A percentile compares a stretch with the other conserved stretches of the same genome.
phyloP scores from a whole-genome alignment of 2,797 vertebrate genomes.

The Clarias laeviceps region DNA sequence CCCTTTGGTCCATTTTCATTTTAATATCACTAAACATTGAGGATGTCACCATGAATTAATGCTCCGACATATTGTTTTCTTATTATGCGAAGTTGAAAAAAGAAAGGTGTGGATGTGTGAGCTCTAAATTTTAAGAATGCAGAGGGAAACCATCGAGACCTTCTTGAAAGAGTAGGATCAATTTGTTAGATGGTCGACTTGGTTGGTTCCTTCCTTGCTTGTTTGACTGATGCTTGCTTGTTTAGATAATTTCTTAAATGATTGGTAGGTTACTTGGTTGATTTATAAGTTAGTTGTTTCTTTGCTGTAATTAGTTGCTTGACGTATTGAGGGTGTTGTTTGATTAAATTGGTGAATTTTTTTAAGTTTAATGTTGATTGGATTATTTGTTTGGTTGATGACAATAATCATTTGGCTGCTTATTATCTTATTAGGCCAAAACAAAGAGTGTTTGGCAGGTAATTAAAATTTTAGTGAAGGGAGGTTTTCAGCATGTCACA shows the following conservation, averaged over 20 bases:
- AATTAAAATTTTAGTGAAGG: too few relatives aligned
- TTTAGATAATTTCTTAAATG: background rate
- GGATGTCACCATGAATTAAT: too few relatives aligned
- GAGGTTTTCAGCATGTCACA: too few relatives aligned
- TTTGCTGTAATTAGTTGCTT: background rate
- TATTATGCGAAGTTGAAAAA: too few relatives aligned
- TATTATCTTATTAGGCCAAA: too few relatives aligned
- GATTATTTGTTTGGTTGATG: background rate
- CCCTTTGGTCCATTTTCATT: too few relatives aligned
- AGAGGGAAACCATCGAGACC: background rate
- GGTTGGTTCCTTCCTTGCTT: too few relatives aligned
- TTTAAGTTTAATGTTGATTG: background rate
- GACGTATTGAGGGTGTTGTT: background rate
- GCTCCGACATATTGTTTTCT: too few relatives aligned
- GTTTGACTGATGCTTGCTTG: too few relatives aligned
- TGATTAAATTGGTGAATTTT: background rate
- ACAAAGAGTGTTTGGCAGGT: too few relatives aligned
- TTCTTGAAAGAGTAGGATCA: background rate
- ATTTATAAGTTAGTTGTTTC: background rate
- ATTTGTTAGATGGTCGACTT: background rate
- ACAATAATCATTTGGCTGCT: background rate
- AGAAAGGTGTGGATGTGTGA: too few relatives aligned
- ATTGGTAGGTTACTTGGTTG: background rate
- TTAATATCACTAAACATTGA: too few relatives aligned
- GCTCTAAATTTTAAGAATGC: background rate